These are phyloP conservation scores for Drosophila obscura DNA, from an alignment of 1,140 invertebrate genomes.

Conservation along the genomic window DNA sequence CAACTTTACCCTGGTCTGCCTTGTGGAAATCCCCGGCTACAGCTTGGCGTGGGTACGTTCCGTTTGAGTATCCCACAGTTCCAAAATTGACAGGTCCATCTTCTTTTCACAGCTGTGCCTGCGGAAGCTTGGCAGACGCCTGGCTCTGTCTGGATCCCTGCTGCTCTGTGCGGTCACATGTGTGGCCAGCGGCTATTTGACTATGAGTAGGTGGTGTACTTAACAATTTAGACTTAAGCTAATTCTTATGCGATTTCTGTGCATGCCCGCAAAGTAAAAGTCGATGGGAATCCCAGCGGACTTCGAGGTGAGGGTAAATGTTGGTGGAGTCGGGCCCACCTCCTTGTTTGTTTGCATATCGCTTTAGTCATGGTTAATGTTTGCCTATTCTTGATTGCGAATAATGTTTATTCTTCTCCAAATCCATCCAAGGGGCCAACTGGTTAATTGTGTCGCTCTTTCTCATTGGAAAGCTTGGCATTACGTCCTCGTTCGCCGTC, in stretches of 20 bases:
- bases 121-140: constrained; percentile 85
- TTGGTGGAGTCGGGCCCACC: constrained; percentile 8
- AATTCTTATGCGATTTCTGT: constrained; percentile 6
- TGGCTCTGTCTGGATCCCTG: constrained; percentile 85
- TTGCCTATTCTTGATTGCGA: too few species aligned
- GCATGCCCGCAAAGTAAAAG: constrained; percentile 50
- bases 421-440: constrained; percentile 71
- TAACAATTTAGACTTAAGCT: background rate
- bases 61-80: background rate
- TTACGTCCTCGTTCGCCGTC: constrained; percentile 86
- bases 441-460: constrained; percentile 86
- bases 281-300: constrained; percentile 47
- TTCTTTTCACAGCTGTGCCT: constrained; percentile 79
- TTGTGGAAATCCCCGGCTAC: constrained; percentile 87
- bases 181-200: constrained; percentile 81
- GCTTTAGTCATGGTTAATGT: background rate
- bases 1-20: constrained; percentile 86
- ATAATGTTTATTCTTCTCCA: background rate
- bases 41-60: constrained; percentile 74
- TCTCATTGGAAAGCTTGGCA: constrained; percentile 87
- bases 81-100: background rate
- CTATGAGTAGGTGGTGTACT: constrained; percentile 50
- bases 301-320: constrained; percentile 5
- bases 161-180: constrained; percentile 86
- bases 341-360: background rate